A percentile compares a stretch with the other conserved stretches of the same genome.
These are phyloP conservation scores for Unio delphinus DNA, from an alignment of 2,888 invertebrate genomes.

Conservation along the genomic window DNA sequence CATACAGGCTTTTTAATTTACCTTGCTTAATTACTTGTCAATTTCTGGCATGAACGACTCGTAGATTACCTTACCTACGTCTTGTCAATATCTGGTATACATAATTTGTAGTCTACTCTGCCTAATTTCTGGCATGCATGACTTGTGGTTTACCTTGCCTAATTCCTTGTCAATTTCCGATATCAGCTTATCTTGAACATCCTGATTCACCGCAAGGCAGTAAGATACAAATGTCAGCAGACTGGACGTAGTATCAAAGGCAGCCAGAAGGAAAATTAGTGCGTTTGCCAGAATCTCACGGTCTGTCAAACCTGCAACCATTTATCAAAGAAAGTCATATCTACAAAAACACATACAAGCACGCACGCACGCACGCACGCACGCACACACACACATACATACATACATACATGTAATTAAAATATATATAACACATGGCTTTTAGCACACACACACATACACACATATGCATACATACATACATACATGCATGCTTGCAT, in stretches of 20 bases:
- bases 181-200: slow-evolving; percentile 66
- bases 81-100: too few relatives aligned
- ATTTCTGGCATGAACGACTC: slow-evolving; percentile 22
- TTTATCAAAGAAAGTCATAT: neutral
- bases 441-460: too few relatives aligned
- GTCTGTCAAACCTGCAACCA: slow-evolving; percentile 27
- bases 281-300: slow-evolving; percentile 56
- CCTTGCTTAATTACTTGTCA: slow-evolving; percentile 8
- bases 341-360: neutral
- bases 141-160: slow-evolving; percentile 1
- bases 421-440: too few relatives aligned
- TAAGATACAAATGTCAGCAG: slow-evolving; percentile 71
- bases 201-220: slow-evolving; percentile 70
- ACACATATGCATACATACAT: too few relatives aligned
- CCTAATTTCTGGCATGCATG: too few relatives aligned
- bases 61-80: too few relatives aligned
- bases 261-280: slow-evolving; percentile 72
- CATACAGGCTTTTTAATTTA: too few relatives aligned
- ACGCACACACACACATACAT: too few relatives aligned
- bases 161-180: slow-evolving; percentile 30
- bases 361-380: too few relatives aligned
- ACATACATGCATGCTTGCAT: too few relatives aligned
- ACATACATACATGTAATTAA: too few relatives aligned
- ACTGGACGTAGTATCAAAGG: slow-evolving; percentile 74
- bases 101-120: too few relatives aligned